Base-by-base conservation (phyloP, 2,888 invertebrate genomes). In the Mythimna impura region DNA sequence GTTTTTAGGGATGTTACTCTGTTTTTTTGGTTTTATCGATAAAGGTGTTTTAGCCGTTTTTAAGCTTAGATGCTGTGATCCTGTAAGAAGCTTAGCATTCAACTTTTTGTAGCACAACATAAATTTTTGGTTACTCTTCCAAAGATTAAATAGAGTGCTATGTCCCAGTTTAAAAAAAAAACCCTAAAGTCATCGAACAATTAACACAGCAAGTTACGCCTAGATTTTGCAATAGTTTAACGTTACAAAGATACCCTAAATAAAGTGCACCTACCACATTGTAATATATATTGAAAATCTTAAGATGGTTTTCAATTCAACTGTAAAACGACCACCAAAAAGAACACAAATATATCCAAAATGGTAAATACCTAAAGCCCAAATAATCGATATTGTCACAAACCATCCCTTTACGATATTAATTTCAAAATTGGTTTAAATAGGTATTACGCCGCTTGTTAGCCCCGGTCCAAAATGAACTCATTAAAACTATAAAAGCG, bases 401-500 rank as follows among this genome's bases (percentile, higher is more conserved):
- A 36, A 79, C 81, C 94, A 85, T 74, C 95, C 87, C 95, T 94
- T 82, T 10, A 74, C 86, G 92, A 93, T 95, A 95, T 95, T 96
- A 96, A 96, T 96, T 96, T 95, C 96, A 95, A 95, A 95, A 96
- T 96, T 96, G 96, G 92, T 95, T 96, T 94, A 95, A 96, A 96
- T 95, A 95, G 94, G 94, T 94, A 95, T 96, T 95, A 94, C 94
- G 94, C 88, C 94, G 95, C 96, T 96, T 96, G 96, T 97, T 97
- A 97, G 97, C 96, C 96, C 96, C 96, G 97, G 96, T 97, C 97
- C 95, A 94, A 96, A 96, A 97, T 97, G 97, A 97, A 97, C 97
- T 97, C 97, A 97, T 97, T 97, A 97, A 97, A 97, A 97, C 97
- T 97, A 97, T 97, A 97, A 97, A 97, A 97, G 97, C 97, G 96